phyloP scores from a whole-genome alignment of 2,797 vertebrate species.

The Spheniscus humboldti region DNA sequence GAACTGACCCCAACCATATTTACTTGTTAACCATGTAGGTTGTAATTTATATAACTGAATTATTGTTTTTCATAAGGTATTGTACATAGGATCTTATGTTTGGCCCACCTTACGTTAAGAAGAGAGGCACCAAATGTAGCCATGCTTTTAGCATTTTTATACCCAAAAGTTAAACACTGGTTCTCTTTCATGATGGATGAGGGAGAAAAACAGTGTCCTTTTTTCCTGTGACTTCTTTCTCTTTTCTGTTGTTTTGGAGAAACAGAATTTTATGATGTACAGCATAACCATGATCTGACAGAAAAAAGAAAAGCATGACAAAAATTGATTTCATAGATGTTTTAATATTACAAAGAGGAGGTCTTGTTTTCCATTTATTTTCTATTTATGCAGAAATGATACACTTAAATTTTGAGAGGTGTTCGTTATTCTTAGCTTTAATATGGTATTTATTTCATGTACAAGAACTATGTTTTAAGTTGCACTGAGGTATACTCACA shows the following conservation, averaged over 20 bases:
- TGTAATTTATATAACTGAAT: background rate
- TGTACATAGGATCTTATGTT: background rate
- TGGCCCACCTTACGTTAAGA: background rate
- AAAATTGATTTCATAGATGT: background rate
- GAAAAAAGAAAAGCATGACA: background rate
- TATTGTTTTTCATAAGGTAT: background rate
- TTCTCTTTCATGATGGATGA: background rate
- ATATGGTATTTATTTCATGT: background rate
- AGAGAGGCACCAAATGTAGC: background rate
- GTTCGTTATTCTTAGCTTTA: background rate
- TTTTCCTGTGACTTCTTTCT: background rate
- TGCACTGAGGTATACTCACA: background rate
- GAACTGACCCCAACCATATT: background rate
- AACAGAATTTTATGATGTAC: background rate
- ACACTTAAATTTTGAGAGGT: background rate
- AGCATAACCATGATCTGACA: background rate
- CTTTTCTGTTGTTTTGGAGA: background rate
- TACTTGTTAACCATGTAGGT: background rate
- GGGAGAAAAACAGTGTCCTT: background rate
- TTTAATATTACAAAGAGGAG: background rate
- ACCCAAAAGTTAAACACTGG: background rate
- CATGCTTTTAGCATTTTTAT: background rate
- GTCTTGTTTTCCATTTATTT: background rate
- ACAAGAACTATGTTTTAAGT: background rate
- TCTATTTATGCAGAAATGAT: background rate